phyloP scores from a whole-genome alignment of 30 jellyfish, hydroid and myxozoan genomes.

The Catostylus mosaicus region DNA sequence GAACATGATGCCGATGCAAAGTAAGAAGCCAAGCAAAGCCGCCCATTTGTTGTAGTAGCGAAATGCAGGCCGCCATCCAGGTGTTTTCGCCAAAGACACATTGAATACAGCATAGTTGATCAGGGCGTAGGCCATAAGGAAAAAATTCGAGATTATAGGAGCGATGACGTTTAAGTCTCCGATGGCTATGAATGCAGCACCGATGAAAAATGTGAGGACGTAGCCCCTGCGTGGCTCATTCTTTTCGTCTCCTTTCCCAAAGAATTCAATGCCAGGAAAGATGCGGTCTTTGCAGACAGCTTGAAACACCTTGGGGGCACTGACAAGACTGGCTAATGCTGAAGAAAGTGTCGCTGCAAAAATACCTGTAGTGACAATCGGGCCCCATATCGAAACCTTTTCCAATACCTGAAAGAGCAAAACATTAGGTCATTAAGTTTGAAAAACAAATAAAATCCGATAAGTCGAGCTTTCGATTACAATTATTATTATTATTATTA shows the following conservation, averaged over 20 bases:
- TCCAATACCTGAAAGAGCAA: constrained; percentile 62
- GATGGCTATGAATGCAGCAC: constrained; percentile 84
- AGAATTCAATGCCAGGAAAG: constrained; percentile 72
- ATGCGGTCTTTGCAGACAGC: constrained; percentile 93
- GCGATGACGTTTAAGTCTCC: constrained; percentile 92
- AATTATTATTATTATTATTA: no score
- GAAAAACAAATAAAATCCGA: background rate
- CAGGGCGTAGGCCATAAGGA: constrained; percentile 93
- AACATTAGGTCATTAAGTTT: no score
- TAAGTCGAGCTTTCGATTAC: no score
- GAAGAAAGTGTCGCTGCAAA: constrained; percentile 97
- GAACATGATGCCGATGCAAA: constrained; percentile 94
- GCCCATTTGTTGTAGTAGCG: constrained; percentile 90
- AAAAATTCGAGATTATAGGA: constrained; percentile 93
- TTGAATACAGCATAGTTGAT: constrained; percentile 91
- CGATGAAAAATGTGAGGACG: constrained; percentile 79
- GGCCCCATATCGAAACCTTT: constrained; percentile 82
- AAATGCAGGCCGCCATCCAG: constrained; percentile 99
- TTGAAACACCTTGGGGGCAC: constrained; percentile 95
- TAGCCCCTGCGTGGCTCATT: constrained; percentile 95
- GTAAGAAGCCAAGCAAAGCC: constrained; percentile 81
- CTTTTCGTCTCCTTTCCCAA: constrained; percentile 92
- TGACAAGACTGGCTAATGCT: constrained; percentile 92
- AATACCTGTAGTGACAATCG: constrained; percentile 90
- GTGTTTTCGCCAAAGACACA: constrained; percentile 90